Evolutionary conservation across 2,113 vertebrate species (phyloP).

Genomic region (human (Homo sapiens)): DNA sequence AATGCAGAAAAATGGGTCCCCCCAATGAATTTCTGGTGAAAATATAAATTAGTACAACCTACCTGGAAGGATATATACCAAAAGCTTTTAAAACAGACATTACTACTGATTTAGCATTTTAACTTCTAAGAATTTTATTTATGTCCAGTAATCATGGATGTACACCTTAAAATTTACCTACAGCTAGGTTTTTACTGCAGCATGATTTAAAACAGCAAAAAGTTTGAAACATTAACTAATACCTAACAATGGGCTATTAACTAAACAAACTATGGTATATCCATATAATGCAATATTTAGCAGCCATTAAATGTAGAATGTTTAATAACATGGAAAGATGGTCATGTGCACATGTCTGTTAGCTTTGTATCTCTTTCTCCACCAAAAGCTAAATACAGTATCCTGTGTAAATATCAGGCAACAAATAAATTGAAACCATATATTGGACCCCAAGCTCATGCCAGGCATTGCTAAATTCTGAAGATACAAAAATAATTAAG

Average conservation of each 20-base stretch:
- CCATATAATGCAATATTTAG: not conserved
- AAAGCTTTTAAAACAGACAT: slow-evolving; percentile 14
- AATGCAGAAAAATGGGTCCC: not conserved
- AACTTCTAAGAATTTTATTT: slow-evolving; percentile 34
- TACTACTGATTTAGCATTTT: slow-evolving; percentile 11
- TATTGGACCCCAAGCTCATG: not conserved
- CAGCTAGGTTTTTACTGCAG: not conserved
- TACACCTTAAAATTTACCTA: not conserved
- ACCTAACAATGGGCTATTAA: not conserved
- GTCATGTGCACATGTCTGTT: not conserved
- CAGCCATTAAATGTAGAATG: slow-evolving; percentile 6
- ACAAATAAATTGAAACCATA: not conserved
- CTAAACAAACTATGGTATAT: not conserved
- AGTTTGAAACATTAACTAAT: not conserved
- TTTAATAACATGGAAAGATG: not conserved
- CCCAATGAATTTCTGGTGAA: not conserved
- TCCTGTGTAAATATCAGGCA: not conserved
- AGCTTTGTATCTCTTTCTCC: not conserved
- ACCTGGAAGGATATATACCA: not conserved
- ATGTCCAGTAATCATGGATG: not conserved
- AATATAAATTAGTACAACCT: not conserved
- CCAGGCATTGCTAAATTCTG: not conserved
- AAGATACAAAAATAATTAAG: slow-evolving; percentile 43
- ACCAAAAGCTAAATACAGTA: slow-evolving; percentile 12
- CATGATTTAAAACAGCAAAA: slow-evolving; percentile 26